Percentiles rank a stretch among this genome's conserved stretches.
phyloP scores from a whole-genome alignment of 2,113 vertebrate species.

The Gnathonemus longibarbis region DNA sequence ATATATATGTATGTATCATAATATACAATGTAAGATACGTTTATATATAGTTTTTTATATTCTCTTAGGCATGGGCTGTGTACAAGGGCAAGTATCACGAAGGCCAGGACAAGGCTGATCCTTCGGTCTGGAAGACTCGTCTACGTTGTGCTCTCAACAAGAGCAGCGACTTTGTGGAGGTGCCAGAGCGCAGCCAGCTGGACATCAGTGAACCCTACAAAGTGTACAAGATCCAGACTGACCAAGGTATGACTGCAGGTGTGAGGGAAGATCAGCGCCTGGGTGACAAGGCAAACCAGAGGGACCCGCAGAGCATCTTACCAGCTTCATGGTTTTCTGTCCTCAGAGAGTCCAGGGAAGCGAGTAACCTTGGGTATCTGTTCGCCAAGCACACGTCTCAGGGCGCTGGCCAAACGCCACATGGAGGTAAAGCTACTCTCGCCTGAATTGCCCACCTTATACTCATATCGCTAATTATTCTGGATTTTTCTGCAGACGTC shows the following conservation, averaged over 20 bases:
- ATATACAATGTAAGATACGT: not conserved
- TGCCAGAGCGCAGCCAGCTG: constrained; percentile 70
- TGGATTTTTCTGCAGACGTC: not conserved
- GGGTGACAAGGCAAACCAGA: not conserved
- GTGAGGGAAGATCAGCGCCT: constrained; percentile 34
- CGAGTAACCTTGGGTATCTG: not conserved
- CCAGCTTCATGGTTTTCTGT: not conserved
- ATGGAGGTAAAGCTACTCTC: not conserved
- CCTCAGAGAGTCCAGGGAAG: constrained; percentile 1
- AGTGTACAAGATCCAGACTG: constrained; percentile 65
- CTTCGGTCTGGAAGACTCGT: constrained; percentile 82
- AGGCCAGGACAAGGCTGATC: constrained; percentile 69
- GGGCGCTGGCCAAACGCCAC: not conserved
- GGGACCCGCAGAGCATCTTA: not conserved
- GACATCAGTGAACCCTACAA: constrained; percentile 80
- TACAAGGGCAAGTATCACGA: constrained; percentile 81
- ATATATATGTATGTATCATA: not conserved
- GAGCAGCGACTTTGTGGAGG: constrained; percentile 77
- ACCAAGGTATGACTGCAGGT: constrained; percentile 16
- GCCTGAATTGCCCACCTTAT: not conserved
- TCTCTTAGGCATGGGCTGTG: constrained; percentile 78
- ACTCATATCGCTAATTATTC: not conserved
- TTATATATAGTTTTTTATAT: not conserved
- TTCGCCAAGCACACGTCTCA: not conserved
- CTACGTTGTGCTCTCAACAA: constrained; percentile 86